A percentile compares a stretch with the other conserved stretches of the same genome.
Evolutionary conservation across 2,888 invertebrate genomes (phyloP).

Genomic region (Leucoma salicis): DNA sequence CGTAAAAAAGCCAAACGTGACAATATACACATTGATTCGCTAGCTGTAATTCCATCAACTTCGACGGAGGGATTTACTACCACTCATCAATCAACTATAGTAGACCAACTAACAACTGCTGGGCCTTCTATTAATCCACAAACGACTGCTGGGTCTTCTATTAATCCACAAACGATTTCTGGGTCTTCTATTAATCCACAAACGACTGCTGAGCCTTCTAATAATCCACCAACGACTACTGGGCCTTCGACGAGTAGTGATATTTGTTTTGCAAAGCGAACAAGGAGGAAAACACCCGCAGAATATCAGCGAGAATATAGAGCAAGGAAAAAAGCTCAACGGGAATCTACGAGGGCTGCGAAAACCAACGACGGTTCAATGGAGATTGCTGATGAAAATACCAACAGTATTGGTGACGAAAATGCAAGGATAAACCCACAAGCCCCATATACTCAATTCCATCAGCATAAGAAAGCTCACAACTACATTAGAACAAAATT

Average conservation of each 20-base stretch:
- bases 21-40: slow-evolving; percentile 4
- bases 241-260: slow-evolving; percentile 5
- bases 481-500: slow-evolving; percentile 1
- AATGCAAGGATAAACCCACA: slow-evolving; percentile 1
- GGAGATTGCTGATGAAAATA: slow-evolving; percentile 2
- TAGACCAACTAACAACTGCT: background rate
- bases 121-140: background rate
- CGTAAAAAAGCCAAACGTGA: slow-evolving; percentile 5
- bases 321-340: slow-evolving; percentile 2
- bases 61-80: background rate
- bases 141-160: background rate
- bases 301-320: slow-evolving; percentile 7
- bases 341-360: slow-evolving; percentile 1
- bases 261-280: background rate
- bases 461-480: slow-evolving; percentile 1
- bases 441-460: slow-evolving; percentile 1
- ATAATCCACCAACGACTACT: background rate
- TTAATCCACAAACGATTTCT: background rate
- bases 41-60: background rate
- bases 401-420: background rate
- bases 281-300: slow-evolving; percentile 5
- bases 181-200: too few species aligned
- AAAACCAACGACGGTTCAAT: slow-evolving; percentile 1
- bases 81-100: background rate
- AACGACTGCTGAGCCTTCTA: too few species aligned